Evolutionary conservation across 2,888 invertebrate species (phyloP), one percentile per base, ranked within the genome.

Genomic region (Himalopsyche japonica): DNA sequence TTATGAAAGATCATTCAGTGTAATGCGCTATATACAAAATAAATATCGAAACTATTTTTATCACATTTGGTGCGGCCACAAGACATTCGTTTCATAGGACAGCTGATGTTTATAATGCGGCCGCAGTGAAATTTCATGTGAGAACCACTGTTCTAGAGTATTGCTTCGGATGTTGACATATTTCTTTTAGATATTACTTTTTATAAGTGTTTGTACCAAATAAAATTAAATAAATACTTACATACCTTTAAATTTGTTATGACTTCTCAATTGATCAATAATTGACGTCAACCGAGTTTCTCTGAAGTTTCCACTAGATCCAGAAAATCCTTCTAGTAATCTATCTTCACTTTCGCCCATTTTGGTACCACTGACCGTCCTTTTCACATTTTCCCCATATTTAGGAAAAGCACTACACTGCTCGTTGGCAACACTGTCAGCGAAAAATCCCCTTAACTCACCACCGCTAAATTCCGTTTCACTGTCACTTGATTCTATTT

Each of bases 211-310:
- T n/a, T n/a, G n/a, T n/a, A n/a, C n/a, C n/a, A n/a, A n/a, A n/a
- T n/a, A n/a, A n/a, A n/a, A n/a, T n/a, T n/a, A n/a, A n/a, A n/a
- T n/a, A 82, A 49, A 32, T 12, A 76, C 43, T 5, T 1, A 76
- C 90, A 88, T 86, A 92, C 92, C 92, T 91, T 90, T 92, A 86
- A 90, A 87, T 87, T 90, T 90, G 83, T 89, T 91, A 88, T 92
- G 92, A 87, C 90, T 91, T 82, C 91, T 88, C 80, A 93, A 88
- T 88, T 93, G 92, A 83, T 93, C 92, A 82, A 93, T 93, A 88
- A 93, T 93, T 87, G 89, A 91, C 3, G 91, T 92, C 83, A 93
- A 89, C 20, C 92, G 88, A 85, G 90, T 91, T 89, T 92, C 92
- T 86, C 91, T 88, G 27, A 89, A 90, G 81, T 87, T 89, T n/a